These are phyloP conservation scores for Tapera naevia DNA, from an alignment of 2,797 vertebrate genomes.

Conservation along the genomic window DNA sequence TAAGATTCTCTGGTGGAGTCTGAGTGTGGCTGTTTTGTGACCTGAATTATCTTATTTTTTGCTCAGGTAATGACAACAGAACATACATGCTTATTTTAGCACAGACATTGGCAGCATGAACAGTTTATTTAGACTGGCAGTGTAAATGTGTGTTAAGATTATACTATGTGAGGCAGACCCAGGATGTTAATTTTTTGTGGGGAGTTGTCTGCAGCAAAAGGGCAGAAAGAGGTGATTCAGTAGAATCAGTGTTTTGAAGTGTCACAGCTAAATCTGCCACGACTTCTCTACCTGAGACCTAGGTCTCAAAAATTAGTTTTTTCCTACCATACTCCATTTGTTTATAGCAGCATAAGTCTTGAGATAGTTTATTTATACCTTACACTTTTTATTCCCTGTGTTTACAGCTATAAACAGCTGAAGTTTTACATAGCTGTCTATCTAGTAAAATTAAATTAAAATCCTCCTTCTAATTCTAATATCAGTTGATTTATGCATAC, in stretches of 20 bases:
- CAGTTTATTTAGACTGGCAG: not conserved
- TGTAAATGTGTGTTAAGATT: not conserved
- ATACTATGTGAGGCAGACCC: not conserved
- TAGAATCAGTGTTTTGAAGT: not conserved
- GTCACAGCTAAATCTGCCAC: not conserved
- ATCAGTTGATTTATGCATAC: not conserved
- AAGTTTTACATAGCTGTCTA: not conserved
- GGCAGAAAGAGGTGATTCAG: not conserved
- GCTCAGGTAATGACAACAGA: not conserved
- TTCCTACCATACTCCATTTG: not conserved
- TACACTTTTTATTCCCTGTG: rapidly evolving
- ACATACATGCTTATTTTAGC: not conserved
- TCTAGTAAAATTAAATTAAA: not conserved
- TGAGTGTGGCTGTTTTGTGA: not conserved
- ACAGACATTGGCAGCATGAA: not conserved
- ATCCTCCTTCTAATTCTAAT: not conserved
- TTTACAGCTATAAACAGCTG: not conserved
- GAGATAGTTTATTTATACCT: not conserved
- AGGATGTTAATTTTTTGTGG: not conserved
- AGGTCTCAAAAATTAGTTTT: not conserved
- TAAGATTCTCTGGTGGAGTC: not conserved
- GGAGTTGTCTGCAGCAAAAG: not conserved
- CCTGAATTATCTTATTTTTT: not conserved
- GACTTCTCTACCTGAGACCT: not conserved
- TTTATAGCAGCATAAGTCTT: not conserved